A percentile compares a stretch with the other conserved stretches of the same genome.
Conservation (phyloP, 2,797 vertebrate genomes). For the Pelobates cultripes region DNA sequence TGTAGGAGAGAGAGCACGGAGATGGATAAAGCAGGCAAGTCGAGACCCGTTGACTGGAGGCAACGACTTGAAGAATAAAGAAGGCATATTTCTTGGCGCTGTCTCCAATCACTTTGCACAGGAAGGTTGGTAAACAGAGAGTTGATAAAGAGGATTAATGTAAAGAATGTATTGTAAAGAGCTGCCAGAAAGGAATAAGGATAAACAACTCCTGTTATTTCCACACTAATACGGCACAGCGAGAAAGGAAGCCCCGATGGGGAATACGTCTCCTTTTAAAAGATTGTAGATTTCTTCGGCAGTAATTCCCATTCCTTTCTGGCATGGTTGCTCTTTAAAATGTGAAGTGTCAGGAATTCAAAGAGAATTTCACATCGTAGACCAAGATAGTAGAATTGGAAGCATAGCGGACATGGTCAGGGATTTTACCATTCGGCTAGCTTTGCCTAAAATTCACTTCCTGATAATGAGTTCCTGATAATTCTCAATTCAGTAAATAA, state of each 20-base stretch:
- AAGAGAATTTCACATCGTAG: too few species aligned
- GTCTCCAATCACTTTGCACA: conserved; percentile 41
- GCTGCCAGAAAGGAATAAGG: conserved; percentile 20
- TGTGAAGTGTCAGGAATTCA: too few species aligned
- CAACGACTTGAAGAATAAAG: conserved; percentile 15
- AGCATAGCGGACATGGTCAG: too few species aligned
- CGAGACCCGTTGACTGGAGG: conserved; percentile 16
- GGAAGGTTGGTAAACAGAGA: conserved; percentile 50
- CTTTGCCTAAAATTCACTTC: too few species aligned
- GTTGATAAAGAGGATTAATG: conserved; percentile 53
- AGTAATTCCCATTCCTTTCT: too few species aligned
- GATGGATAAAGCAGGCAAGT: conserved; percentile 42
- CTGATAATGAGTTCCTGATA: too few species aligned
- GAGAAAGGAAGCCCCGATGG: not conserved
- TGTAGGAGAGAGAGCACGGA: conserved; percentile 1
- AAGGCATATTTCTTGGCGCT: conserved; percentile 20
- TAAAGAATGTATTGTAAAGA: conserved; percentile 44
- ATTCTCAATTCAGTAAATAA: too few species aligned
- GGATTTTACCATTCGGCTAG: too few species aligned
- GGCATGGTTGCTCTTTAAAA: too few species aligned
- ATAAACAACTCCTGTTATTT: conserved; percentile 4
- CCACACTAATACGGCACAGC: not conserved
- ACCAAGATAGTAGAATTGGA: too few species aligned
- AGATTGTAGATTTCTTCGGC: too few species aligned
- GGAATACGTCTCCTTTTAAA: not conserved